Base-by-base conservation (phyloP, 2,797 vertebrate genomes). In the Enteromius viviparus region DNA sequence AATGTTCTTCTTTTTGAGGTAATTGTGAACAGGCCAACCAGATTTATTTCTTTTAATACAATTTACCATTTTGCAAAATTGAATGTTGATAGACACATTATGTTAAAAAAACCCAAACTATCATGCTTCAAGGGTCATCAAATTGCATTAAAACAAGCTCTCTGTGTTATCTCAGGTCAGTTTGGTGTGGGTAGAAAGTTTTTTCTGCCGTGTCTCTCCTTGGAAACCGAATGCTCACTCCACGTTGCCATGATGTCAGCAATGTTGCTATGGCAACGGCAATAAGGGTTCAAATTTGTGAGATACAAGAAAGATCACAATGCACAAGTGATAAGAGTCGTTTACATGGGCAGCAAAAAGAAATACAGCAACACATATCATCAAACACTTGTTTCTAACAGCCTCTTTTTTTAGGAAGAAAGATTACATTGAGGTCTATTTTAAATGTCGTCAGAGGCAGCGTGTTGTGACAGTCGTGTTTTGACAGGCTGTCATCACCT, bases 251-350 rank as follows among this genome's bases (percentile, higher is more conserved):
- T 93, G 92, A 94, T 92, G 92, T 93, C 89, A 89, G 89, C 88
- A 86, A 86, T 82, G 93, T 94, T 93, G 89, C 92, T 92, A 93
- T 92, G 93, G 91, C 93, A 93, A 92, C 91, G 74, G 85, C 89
- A 92, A 90, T 89, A 90, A 90, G 90, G 89, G 51, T 78, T 88
- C 78, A 80, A 84, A 87, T 89, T 83, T 40, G 86, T 66, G 85
- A 89, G 58, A 72, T 66, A 68, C 86, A 87, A 87, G 89, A 78
- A 47, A 89, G 49, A 90, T 89, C 79, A 91, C 86, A 89, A 91
- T 88, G 82, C 81, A 34, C 64, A 89, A 81, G 84, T 88, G 89
- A 91, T 87, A 66, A 77, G 55, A 45, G 84, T 81, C 60, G 70
- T 74, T 84, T 86, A 53, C 21, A 1, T 6, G 78, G 42, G 17